phyloP scores from a whole-genome alignment of 2,888 invertebrate species.

The Fragum fragum region DNA sequence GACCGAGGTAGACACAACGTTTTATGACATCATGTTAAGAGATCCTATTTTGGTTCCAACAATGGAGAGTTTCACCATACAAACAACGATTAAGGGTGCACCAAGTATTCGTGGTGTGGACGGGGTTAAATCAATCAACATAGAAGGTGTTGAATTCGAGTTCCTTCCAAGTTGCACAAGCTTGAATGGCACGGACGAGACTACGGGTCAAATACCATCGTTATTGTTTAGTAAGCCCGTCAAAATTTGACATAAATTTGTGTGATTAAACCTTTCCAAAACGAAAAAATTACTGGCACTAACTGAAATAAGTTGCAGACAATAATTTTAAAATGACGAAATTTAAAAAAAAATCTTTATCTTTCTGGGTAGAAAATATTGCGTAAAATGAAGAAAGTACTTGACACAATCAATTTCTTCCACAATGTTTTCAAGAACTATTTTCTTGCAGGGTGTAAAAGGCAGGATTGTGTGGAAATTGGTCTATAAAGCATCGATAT shows the following conservation, averaged over 20 bases:
- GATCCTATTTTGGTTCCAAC: conserved; percentile 37
- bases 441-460: too few species aligned
- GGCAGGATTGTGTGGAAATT: too few species aligned
- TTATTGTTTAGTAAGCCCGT: conserved; percentile 48
- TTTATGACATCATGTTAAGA: conserved; percentile 49
- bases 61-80: conserved; percentile 39
- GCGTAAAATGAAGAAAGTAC: too few species aligned
- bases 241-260: background rate
- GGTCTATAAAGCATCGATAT: too few species aligned
- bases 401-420: too few species aligned
- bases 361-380: too few species aligned
- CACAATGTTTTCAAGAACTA: too few species aligned
- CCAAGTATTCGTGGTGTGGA: conserved; percentile 49
- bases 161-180: conserved; percentile 61
- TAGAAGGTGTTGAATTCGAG: conserved; percentile 51
- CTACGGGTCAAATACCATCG: conserved; percentile 60
- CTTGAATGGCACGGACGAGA: conserved; percentile 59
- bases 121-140: conserved; percentile 28
- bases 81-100: conserved; percentile 35
- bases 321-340: too few species aligned
- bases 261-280: too few species aligned
- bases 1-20: conserved; percentile 28
- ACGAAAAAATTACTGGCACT: too few species aligned
- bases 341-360: too few species aligned
- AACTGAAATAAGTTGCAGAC: too few species aligned